These are phyloP conservation scores for Galerucella nymphaeae DNA, from an alignment of 2,888 invertebrate species.

Conservation along the genomic window DNA sequence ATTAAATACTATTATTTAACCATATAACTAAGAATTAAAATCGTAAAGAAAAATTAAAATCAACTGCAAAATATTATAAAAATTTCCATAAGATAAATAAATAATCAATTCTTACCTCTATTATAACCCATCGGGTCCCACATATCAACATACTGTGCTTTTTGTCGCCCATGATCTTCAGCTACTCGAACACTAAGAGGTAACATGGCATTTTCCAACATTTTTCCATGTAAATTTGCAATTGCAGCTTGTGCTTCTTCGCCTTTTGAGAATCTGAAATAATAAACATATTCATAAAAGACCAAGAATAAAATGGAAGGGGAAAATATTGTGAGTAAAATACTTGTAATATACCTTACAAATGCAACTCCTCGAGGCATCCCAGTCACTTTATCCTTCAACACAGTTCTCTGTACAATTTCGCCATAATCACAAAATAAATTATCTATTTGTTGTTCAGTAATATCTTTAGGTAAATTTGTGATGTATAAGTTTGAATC, in stretches of 20 bases:
- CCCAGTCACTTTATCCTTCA: conserved; percentile 89
- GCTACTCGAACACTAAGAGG: conserved; percentile 83
- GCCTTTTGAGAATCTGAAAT: conserved; percentile 81
- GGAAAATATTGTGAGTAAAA: not conserved
- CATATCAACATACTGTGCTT: conserved; percentile 70
- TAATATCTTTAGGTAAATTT: conserved; percentile 87
- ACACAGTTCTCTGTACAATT: conserved; percentile 91
- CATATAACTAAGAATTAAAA: not conserved
- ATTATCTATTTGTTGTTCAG: conserved; percentile 84
- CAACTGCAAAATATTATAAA: not conserved
- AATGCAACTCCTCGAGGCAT: conserved; percentile 92
- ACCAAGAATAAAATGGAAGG: not conserved
- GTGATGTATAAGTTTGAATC: conserved; percentile 95
- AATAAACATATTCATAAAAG: not conserved
- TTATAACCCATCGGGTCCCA: conserved; percentile 57
- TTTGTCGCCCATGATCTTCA: conserved; percentile 87
- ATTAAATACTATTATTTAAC: not conserved
- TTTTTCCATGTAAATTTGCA: conserved; percentile 83
- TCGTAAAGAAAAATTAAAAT: conserved; percentile 1
- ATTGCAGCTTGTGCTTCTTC: conserved; percentile 93
- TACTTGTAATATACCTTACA: conserved; percentile 75
- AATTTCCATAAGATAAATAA: conserved; percentile 35
- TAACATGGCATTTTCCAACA: conserved; percentile 85
- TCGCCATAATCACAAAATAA: conserved; percentile 90
- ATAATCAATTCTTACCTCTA: conserved; percentile 56